Base-by-base conservation (phyloP, 2,888 invertebrate genomes). In the Chloromyia formosa region DNA sequence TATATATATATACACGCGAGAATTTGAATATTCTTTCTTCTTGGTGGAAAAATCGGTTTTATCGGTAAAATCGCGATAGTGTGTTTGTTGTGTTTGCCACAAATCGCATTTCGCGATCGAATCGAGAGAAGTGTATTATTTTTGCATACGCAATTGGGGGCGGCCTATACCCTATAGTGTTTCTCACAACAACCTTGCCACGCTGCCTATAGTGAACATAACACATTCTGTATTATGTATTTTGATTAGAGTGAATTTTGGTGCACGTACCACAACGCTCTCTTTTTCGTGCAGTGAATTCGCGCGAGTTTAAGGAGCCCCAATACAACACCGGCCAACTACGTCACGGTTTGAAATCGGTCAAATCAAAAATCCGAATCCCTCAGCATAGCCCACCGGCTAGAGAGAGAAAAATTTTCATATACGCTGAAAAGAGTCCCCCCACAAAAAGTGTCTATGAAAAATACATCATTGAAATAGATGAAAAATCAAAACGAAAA, bases 311-410 rank as follows among this genome's bases (percentile, higher is more conserved):
- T 18, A 5, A 20, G 54, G 16, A 12, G 16, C n/a, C n/a, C n/a
- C n/a, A n/a, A n/a, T n/a, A n/a, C n/a, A n/a, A n/a, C n/a, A n/a
- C n/a, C 68, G 35, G 27, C 10, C 27, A 23, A 54, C 27, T 7
- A 54, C 69, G 69, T 56, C 69, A 56, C 54, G 16, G 54, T 18
- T 56, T 42, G 54, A 56, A 40, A 20, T 66, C 35, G 22, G 1
- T 20, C 12, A 45, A 66, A 66, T 49, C 7, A 35, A 35, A 35
- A 35, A 35, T 35, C 27, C 27, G 27, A 35, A 35, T 4, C 27
- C 27, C n/a, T n/a, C 45, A 9, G 1, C 45, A 42, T n/a, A 35
- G 27, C 27, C 27, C 27, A 2, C 2, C 49, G 49, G 22, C 35
- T 5, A 4, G 49, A 42, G 66, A 22, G 49, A 49, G 49, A 49